These are phyloP conservation scores for Hyposoter didymator DNA, from an alignment of 2,888 invertebrate species.

Conservation along the genomic window DNA sequence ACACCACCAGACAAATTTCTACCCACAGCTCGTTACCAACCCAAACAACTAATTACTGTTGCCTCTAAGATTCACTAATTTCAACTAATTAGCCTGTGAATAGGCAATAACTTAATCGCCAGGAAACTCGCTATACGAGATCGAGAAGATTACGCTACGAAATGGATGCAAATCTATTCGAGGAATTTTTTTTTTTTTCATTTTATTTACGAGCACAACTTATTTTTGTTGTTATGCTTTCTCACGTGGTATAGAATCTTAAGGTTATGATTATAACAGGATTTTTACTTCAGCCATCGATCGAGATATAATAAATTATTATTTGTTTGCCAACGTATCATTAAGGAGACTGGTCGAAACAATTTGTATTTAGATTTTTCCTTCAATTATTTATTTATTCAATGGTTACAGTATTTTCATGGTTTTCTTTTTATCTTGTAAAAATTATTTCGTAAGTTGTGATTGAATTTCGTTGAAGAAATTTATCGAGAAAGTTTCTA, in stretches of 20 bases:
- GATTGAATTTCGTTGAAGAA: neutral
- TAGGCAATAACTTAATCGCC: conserved; percentile 19
- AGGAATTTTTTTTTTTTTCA: neutral
- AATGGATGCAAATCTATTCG: conserved; percentile 34
- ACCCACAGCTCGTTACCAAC: conserved; percentile 15
- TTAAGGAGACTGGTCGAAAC: neutral
- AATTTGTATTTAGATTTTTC: neutral
- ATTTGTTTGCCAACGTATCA: neutral
- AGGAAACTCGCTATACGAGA: neutral
- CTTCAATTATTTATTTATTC: neutral
- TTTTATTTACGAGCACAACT: conserved; percentile 4
- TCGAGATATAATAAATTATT: neutral
- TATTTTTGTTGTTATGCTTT: neutral
- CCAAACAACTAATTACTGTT: conserved; percentile 43
- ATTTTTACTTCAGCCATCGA: neutral
- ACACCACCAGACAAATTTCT: conserved; percentile 17
- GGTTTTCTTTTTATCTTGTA: neutral
- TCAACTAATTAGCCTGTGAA: conserved; percentile 44
- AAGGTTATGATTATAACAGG: neutral
- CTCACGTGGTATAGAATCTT: neutral
- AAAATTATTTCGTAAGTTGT: neutral
- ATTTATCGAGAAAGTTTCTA: neutral
- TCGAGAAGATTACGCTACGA: neutral
- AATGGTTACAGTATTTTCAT: neutral
- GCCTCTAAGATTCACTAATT: conserved; percentile 40